phyloP scores from a whole-genome alignment of 2,888 invertebrate species.

The Serripes groenlandicus region DNA sequence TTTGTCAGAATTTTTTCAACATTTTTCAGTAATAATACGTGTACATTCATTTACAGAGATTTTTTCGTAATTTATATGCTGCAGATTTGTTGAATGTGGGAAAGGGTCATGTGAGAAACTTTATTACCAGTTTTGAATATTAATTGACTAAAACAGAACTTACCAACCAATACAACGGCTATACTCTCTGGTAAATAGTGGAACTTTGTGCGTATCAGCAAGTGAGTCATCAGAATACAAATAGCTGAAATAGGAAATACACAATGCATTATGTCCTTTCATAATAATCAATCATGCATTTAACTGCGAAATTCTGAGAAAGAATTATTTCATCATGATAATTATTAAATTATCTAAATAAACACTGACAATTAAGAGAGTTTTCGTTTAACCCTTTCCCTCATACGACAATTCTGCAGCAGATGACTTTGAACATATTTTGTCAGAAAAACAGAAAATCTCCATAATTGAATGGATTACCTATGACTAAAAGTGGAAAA shows the following conservation, averaged over 20 bases:
- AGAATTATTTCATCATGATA: not conserved
- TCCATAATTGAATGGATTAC: not conserved
- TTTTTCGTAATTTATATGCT: no score
- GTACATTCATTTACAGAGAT: no score
- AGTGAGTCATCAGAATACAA: conserved; percentile 97
- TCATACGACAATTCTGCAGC: not conserved
- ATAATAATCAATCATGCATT: no score
- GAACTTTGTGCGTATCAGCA: conserved; percentile 97
- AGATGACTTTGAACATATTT: not conserved
- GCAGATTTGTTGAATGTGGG: no score
- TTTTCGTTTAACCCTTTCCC: not conserved
- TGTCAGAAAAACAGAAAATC: not conserved
- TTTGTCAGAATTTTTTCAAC: no score
- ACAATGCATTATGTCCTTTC: no score
- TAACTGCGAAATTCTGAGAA: no score
- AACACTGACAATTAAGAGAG: no score
- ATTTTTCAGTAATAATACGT: no score
- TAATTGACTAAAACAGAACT: no score
- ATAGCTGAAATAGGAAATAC: conserved; percentile 89
- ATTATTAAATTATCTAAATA: not conserved
- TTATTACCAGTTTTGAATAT: no score
- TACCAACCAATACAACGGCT: conserved; percentile 95
- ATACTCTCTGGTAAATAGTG: conserved; percentile 99
- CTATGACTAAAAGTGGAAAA: not conserved
- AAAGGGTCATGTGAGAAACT: no score